Base-by-base conservation (phyloP, 2,113 vertebrate genomes). In the Phoxinus phoxinus region DNA sequence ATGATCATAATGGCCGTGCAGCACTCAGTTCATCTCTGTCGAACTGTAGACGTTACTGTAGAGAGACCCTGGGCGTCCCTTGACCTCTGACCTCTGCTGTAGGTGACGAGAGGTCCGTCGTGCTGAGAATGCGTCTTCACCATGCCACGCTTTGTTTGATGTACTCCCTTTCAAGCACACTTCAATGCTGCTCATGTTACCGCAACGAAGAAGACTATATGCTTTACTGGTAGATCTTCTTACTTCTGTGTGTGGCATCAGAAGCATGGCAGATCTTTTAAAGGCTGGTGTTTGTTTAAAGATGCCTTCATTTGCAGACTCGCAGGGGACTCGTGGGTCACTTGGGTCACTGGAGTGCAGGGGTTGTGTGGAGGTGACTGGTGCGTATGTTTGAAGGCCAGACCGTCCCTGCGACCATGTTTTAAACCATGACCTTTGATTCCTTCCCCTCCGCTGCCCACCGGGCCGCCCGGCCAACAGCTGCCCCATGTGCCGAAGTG, bases 391-490 rank as follows among this genome's bases (percentile, higher is more conserved):
- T 90, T 89, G 46, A 89, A 92, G 89, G 89, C 85, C 37, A 11
- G 25, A 87, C 61, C 85, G 61, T 90, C 90, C 59, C 81, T 89
- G 75, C 6, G 35, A 13, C 61, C 82, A 89, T 91, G 89, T 90
- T 91, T 19, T 90, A 89, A 90, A 87, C 76, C 76, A 83, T 92
- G 91, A 94, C 86, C 93, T 91, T 86, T 92, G 91, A 93, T 86
- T 91, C 83, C 67, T 56, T 58, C 25, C 27, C 77, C 71, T 32
- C 27, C 48, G 41, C 19, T 69, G 58, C 67, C 32, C 46, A 58
- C 63, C 4, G 23, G 56, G 86, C 74, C 23, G 19, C 74, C 84
- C 79, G 1, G 58, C 86, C 88, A 80, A 32, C 59, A 87, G 86
- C n/a, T 91, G 85, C 78, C 84, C 85, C 83, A 41, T 63, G 25